Evolutionary conservation across 2,888 invertebrate genomes (phyloP).

Genomic region (Branchinecta sandiegonensis): DNA sequence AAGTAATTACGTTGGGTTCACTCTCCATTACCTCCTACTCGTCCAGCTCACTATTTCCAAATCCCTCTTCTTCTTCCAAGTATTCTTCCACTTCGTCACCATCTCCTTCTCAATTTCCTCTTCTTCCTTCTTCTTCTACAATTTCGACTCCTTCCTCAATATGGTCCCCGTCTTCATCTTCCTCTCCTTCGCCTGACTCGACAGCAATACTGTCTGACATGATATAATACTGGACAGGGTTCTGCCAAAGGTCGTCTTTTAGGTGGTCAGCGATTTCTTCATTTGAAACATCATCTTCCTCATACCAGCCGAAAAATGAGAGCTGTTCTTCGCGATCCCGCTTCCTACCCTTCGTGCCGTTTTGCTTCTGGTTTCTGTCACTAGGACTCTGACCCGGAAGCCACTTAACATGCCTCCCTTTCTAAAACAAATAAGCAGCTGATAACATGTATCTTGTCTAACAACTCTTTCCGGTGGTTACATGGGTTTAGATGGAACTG

Average conservation of each 20-base stretch:
- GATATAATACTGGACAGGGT: conserved; percentile 67
- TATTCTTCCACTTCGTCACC: too few relatives aligned
- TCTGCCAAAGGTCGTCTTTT: conserved; percentile 77
- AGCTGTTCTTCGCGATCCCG: conserved; percentile 48
- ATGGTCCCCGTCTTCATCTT: conserved; percentile 35
- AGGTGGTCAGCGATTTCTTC: conserved; percentile 76
- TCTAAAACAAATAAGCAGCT: too few relatives aligned
- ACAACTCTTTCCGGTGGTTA: too few relatives aligned
- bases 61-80: too few relatives aligned
- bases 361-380: conserved; percentile 44
- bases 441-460: too few relatives aligned
- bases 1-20: too few relatives aligned
- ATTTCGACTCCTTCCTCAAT: too few relatives aligned
- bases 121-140: too few relatives aligned
- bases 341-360: conserved; percentile 42
- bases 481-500: too few relatives aligned
- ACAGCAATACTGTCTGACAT: conserved; percentile 54
- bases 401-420: conserved; percentile 71
- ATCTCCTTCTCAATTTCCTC: too few relatives aligned
- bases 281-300: conserved; percentile 61
- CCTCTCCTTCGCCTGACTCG: conserved; percentile 52
- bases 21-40: too few relatives aligned
- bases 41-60: too few relatives aligned
- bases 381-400: conserved; percentile 58
- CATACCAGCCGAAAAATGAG: conserved; percentile 71